Evolutionary conservation across 2,113 vertebrate genomes (phyloP).

Genomic region (Pavo muticus): DNA sequence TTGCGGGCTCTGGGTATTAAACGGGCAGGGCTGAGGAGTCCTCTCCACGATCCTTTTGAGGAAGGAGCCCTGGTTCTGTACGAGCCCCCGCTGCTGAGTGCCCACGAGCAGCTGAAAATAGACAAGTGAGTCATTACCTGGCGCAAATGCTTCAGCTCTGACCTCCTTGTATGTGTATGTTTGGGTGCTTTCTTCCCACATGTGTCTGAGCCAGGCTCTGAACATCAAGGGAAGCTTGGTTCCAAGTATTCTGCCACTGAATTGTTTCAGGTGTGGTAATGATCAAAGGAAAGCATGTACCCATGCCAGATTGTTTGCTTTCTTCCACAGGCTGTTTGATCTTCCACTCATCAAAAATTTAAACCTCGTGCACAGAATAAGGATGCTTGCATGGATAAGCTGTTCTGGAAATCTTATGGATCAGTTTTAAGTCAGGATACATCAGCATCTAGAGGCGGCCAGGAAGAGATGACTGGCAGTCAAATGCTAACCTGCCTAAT

Average conservation of each 20-base stretch:
- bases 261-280: not conserved
- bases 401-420: not conserved
- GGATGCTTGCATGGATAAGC: not conserved
- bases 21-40: slow-evolving; percentile 85
- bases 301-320: not conserved
- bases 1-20: slow-evolving; percentile 89
- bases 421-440: not conserved
- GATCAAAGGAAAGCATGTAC: not conserved
- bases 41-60: slow-evolving; percentile 94
- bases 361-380: not conserved
- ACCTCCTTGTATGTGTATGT: not conserved
- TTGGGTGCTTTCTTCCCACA: not conserved
- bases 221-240: not conserved
- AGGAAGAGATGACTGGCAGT: not conserved
- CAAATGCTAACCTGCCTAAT: not conserved
- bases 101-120: slow-evolving; percentile 92
- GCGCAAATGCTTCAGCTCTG: not conserved
- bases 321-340: not conserved
- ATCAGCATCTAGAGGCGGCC: not conserved
- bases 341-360: not conserved
- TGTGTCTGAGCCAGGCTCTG: not conserved
- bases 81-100: slow-evolving; percentile 85
- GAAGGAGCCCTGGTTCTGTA: slow-evolving; percentile 93
- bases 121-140: slow-evolving; percentile 87
- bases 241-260: not conserved